Base-by-base conservation (phyloP, 2,888 invertebrate genomes). In the Rhaphigaster nebulosa region DNA sequence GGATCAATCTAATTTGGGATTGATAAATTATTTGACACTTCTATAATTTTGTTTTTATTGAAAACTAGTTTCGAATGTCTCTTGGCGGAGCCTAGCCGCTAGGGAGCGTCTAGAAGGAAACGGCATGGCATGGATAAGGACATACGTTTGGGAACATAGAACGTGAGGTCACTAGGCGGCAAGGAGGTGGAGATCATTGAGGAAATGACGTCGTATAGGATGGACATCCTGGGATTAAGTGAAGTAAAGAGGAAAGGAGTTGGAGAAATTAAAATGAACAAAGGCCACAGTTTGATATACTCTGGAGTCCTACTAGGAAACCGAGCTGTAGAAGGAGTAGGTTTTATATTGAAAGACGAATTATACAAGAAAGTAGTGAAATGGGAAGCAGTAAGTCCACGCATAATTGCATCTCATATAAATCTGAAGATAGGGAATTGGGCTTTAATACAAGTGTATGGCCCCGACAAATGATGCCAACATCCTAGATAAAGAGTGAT, bases 301-400 rank as follows among this genome's bases (percentile, higher is more conserved):
- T 87, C 87, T 87, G 38, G 87, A 45, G 87, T 45, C 8, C 87
- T 34, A 87, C 50, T 45, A 87, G 87, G 45, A 87, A 87, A 87
- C 87, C 20, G 45, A 87, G 50, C 87, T 87, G 87, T 87, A 87
- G 87, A 87, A 45, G 87, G 87, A 87, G 50, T 87, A 45, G 87
- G 87, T 3, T 41, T 87, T 50, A 41, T 45, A 45, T 13, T 87
- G 87, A 87, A 87, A 23, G 45, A 50, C 23, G 4, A 87, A 50
- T n/a, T 87, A 45, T 87, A 45, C 10, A 87, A 12, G n/a, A 87
- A 87, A 50, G 87, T 45, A 26, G 18, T 45, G n/a, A 45, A 87
- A 87, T 87, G 45, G 87, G 45, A 50, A n/a, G 45, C 87, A 87
- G 45, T 87, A 87, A 87, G 45, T 23, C 50, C 87, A 23, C 45